Base-by-base conservation (phyloP, 1,140 invertebrate genomes). In the Drosophila melanica region DNA sequence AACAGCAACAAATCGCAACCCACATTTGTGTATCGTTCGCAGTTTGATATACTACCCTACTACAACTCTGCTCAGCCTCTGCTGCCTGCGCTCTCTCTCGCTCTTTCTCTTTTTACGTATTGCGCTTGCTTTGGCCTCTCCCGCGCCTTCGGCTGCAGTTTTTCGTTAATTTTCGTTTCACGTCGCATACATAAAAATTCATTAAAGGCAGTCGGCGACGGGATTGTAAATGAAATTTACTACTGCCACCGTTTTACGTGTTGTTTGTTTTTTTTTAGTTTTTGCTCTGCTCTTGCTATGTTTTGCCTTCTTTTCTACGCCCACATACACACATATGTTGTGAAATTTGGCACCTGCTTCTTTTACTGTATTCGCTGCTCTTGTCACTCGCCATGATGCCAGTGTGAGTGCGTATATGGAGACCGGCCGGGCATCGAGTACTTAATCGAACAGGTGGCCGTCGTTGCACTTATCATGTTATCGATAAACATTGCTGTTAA, bases 151-250 rank as follows among this genome's bases (percentile, higher is more conserved):
- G 57, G 62, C 63, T 90, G 80, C 74, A 77, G 47, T 81, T 85
- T 82, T 75, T 63, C 75, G 58, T 58, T 77, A 69, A 69, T 75
- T 73, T 63, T 67, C 63, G 63, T 77, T 77, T 64, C 75, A 87
- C 75, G 77, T 90, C 77, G 84, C 84, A 87, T 89, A 87, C 82
- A 87, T 82, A 87, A 84, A 87, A 87, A 65, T 87, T 87, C 84
- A 87, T 87, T 86, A 82, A 87, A 87, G 77, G 68, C 70, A 66
- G 73, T 59, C 58, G 53, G 35, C 60, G 47, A 54, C 51, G 57
- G 70, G 78, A 67, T 86, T 76, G 81, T 87, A 86, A 87, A 87
- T 87, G 79, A 87, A 81, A 89, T 89, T 87, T 87, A 87, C 82
- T 87, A 87, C 82, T 82, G 82, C 82, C 75, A 81, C 84, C 84